Evolutionary conservation across 2,888 invertebrate genomes (phyloP).

Genomic region (Leptopilina syphax): DNA sequence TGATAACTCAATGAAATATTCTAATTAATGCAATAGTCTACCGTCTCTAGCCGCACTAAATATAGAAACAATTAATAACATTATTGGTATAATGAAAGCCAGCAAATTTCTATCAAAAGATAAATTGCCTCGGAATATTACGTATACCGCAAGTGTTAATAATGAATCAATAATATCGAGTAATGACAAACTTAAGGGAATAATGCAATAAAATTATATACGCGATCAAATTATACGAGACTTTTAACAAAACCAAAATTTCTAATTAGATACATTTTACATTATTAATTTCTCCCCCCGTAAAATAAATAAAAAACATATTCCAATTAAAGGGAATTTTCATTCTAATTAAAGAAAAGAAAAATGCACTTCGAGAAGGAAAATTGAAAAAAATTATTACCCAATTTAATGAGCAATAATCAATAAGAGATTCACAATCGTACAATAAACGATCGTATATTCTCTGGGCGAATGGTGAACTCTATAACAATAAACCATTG

Average conservation of each 20-base stretch:
- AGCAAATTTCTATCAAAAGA: constrained; percentile 7
- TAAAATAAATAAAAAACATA: too few relatives aligned
- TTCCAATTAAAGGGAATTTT: too few relatives aligned
- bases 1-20: not conserved
- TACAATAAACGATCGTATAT: constrained; percentile 17
- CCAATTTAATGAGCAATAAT: constrained; percentile 9
- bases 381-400: not conserved
- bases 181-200: not conserved
- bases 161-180: not conserved
- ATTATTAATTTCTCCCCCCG: too few relatives aligned
- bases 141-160: not conserved
- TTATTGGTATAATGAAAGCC: not conserved
- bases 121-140: constrained; percentile 9
- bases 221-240: too few relatives aligned
- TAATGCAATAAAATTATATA: not conserved
- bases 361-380: not conserved
- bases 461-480: constrained; percentile 6
- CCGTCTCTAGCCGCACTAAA: not conserved
- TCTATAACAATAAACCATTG: constrained; percentile 8
- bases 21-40: constrained; percentile 2
- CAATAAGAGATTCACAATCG: constrained; percentile 14
- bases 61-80: constrained; percentile 17
- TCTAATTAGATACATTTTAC: too few relatives aligned
- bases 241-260: too few relatives aligned
- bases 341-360: not conserved